These are phyloP conservation scores for Rhinichthys klamathensis DNA, from an alignment of 2,113 vertebrate species.

Conservation along the genomic window DNA sequence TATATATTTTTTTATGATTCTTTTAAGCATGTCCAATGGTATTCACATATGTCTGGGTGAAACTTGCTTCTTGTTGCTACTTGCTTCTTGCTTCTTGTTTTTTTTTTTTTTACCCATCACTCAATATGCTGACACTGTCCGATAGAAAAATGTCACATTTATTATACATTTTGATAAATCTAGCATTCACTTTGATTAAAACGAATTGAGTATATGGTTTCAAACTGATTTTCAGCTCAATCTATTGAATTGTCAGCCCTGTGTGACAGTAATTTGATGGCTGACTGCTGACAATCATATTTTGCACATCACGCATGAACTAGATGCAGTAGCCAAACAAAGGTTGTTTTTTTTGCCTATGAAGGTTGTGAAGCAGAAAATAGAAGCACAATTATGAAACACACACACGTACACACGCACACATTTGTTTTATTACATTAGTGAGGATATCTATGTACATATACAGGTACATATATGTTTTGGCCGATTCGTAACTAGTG, in stretches of 20 bases:
- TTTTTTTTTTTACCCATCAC: background rate
- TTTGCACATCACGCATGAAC: background rate
- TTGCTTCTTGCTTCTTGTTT: background rate
- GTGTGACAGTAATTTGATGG: background rate
- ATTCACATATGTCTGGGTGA: background rate
- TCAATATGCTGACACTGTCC: background rate
- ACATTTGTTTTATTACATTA: background rate
- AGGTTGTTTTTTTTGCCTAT: background rate
- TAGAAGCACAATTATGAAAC: too few species aligned
- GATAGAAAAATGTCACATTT: background rate
- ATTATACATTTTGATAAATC: background rate
- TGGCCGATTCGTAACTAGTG: too few species aligned
- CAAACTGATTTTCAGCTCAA: background rate
- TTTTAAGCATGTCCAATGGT: background rate
- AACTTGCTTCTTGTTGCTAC: background rate
- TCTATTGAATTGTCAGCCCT: background rate
- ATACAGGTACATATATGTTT: too few species aligned
- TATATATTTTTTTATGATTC: background rate
- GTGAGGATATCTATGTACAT: too few species aligned
- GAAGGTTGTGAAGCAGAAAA: background rate
- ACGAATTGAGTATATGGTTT: background rate
- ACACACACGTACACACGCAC: background rate
- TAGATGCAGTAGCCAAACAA: background rate
- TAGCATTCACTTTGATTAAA: constrained; percentile 2
- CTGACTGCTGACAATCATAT: constrained; percentile 8